Conservation (phyloP, 2,888 invertebrate genomes). For the Phytoseiulus persimilis region DNA sequence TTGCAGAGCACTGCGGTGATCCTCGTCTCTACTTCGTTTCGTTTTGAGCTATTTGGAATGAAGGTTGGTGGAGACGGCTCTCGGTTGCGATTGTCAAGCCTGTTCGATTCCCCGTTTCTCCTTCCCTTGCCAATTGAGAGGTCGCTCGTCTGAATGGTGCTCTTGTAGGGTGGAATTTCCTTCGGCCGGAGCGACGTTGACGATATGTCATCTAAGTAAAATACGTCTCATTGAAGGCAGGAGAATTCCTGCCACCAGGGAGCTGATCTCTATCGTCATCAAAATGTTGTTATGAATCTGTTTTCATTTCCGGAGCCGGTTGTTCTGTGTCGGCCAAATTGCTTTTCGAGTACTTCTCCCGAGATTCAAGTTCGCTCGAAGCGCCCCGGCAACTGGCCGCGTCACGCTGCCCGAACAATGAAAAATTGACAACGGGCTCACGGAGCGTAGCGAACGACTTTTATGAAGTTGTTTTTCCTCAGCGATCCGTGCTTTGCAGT, state of each 20-base stretch:
- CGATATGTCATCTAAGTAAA: background rate
- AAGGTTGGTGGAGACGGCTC: background rate
- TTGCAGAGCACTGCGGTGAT: background rate
- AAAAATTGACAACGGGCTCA: background rate
- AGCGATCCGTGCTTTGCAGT: background rate
- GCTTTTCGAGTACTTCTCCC: background rate
- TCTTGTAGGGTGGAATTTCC: background rate
- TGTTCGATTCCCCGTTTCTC: background rate
- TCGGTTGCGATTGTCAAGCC: background rate
- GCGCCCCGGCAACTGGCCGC: background rate
- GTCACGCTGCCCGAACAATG: conserved; percentile 5
- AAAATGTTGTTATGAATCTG: background rate
- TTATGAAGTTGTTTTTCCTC: background rate
- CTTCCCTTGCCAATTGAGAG: background rate
- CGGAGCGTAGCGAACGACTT: background rate
- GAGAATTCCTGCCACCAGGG: background rate
- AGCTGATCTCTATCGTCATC: background rate
- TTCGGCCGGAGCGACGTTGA: background rate
- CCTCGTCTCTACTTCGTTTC: background rate
- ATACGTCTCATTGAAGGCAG: background rate
- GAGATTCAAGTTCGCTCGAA: background rate
- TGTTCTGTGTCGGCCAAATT: background rate
- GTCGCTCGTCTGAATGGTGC: background rate
- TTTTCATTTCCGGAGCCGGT: conserved; percentile 5
- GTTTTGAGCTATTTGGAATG: background rate